Base-by-base conservation (phyloP, 2,797 vertebrate species). In the Paguma larvata region DNA sequence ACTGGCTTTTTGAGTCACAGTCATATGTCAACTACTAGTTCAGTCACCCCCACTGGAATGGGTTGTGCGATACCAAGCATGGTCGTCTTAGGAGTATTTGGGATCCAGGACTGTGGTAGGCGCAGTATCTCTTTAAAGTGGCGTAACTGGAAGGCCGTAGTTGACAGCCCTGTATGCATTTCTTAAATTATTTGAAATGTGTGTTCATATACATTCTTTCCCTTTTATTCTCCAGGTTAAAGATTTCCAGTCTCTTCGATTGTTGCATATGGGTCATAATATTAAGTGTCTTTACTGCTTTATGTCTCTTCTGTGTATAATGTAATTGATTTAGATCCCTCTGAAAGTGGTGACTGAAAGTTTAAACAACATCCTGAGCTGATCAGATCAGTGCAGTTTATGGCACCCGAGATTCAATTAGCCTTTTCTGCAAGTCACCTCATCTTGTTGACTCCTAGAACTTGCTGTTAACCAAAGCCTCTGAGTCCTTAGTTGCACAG, bases 241-340 rank as follows among this genome's bases (percentile, higher is more conserved):
- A 73, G 38, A 38, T 9, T 72, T 30, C 41, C 1, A 18, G 11
- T 6, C 7, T 70, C 89, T 91, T 89, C 15, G n/a, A 7, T 34
- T 86, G 9, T 84, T 89, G 46, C 59, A 80, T 77, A 75, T 3
- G 77, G n/a, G 44, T 38, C 15, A 63, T 67, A 18, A 5, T 83
- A 94, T 89, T 91, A 16, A 85, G 51, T 48, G 32, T 75, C 44
- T 85, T 86, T 6, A 6, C 25, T 32, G 44, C 27, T 83, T 83
- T 30, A 38, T 67, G 48, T 75, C n/a, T 91, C 27, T 93, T 77
- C 30, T 68, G 41, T 78, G 56, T 15, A 59, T 67, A 62, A 34
- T 56, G 87, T 79, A 67, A 15, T 93, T 75, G 63, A 92, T 80
- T 70, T 95, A 68, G 46, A 53, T 84, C 6, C 16, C 32, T 94